Evolutionary conservation across 2,888 invertebrate genomes (phyloP), one percentile per base, ranked within the genome.

Genomic region (Dinocampus coccinellae): DNA sequence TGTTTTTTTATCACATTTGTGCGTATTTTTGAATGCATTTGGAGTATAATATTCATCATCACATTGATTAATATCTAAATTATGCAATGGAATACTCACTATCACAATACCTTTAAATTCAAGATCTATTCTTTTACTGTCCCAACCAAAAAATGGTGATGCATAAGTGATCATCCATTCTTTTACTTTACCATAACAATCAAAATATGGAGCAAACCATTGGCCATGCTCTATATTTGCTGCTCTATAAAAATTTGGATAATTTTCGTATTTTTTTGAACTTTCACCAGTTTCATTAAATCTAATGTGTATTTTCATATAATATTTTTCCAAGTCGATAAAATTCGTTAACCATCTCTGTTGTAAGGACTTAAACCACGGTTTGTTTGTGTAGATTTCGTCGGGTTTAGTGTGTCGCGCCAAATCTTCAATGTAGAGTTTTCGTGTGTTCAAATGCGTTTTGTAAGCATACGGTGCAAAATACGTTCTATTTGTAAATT

Each of bases 121-220:
- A 83, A 97, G 89, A 88, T 94, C 95, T 58, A 92, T 93, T 89
- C 94, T 94, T 66, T 97, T 91, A 83, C 93, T 95, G 86, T 97
- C 97, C 97, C 95, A 96, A 64, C 98, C 98, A 85, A 99, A 98
- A 92, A 98, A 98, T 22, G 98, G 98, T 63, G 93, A 93, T 10
- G 96, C 95, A 89, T 98, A 98, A n/a, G 96, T 97, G 75, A 98
- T 91, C 74, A 97, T 92, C 98, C 98, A 99, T 89, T 95, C 95
- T 81, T 97, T 95, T 66, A 96, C 91, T 84, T 94, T 94, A 10
- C 97, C 97, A 75, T 93, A 89, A 86, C 98, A 99, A 88, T 97
- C 97, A 85, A 92, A 98, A 85, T 95, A 95, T 0, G 98, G 98
- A 78, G 93, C 90, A 7, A 95, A 94, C 98, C 98, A 99, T 84